phyloP scores from a whole-genome alignment of 2,797 vertebrate genomes.

The Heliangelus exortis region DNA sequence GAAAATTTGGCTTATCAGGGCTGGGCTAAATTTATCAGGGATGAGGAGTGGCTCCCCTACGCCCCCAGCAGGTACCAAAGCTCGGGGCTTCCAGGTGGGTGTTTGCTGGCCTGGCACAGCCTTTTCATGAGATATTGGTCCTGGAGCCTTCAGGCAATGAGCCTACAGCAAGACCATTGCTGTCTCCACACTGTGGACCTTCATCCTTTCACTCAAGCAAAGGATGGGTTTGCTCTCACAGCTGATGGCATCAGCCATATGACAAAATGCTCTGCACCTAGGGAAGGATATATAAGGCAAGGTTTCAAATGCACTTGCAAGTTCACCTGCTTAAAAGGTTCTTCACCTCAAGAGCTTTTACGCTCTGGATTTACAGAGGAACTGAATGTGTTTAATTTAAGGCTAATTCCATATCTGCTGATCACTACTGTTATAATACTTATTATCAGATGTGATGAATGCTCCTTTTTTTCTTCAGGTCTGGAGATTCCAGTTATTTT shows the following conservation, averaged over 20 bases:
- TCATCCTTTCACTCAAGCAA: neutral
- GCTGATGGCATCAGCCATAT: fast-evolving
- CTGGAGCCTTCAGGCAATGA: fast-evolving
- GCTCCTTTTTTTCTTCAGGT: neutral
- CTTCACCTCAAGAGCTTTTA: neutral
- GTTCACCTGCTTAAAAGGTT: neutral
- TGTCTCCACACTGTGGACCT: fast-evolving
- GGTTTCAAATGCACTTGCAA: neutral
- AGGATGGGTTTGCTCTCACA: neutral
- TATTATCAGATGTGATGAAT: neutral
- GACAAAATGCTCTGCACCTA: fast-evolving
- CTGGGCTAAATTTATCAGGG: neutral
- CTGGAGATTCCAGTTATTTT: neutral
- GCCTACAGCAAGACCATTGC: neutral
- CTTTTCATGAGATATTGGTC: neutral
- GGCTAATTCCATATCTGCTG: neutral
- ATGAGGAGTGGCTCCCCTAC: neutral
- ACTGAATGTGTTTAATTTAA: neutral
- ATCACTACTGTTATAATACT: neutral
- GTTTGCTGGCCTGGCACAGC: neutral
- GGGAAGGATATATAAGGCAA: neutral
- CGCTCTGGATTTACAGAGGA: neutral
- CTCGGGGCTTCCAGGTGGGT: neutral
- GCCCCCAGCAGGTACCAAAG: neutral
- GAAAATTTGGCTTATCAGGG: neutral